Evolutionary conservation across 2,113 vertebrate species (phyloP), one percentile per base, ranked within the genome.

Genomic region (Tyrannus savana): DNA sequence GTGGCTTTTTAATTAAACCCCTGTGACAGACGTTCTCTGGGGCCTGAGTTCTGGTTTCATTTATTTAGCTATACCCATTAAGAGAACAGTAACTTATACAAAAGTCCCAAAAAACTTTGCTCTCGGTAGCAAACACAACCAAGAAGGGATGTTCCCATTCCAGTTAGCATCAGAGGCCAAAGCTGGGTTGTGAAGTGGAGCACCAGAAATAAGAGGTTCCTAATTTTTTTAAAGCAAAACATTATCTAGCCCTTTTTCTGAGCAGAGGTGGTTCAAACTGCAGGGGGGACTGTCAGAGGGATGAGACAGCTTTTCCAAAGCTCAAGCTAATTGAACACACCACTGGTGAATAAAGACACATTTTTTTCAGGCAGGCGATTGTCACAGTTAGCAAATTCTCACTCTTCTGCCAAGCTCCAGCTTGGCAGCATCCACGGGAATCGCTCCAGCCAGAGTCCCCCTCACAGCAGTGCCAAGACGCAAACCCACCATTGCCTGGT

Each of bases 391-490:
- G 83, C 85, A 84, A 83, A 84, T 92, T 62, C 84, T 84, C 63
- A 3, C 91, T 91, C 84, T 31, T 74, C 52, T 92, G 95, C 92
- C 95, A 94, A 82, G 88, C 85, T 92, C 92, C 83, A 39, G 78
- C 67, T 88, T 91, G 96, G 92, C 96, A 92, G 68, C 6, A 0
- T 21, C 44, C 22, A 6, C 7, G 1, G 90, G 85, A 66, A 47
- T 6, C 0, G 3, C 63, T 91, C 75, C 92, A 91, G 85, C 19
- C 68, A 69, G 39, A 58, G 80, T 74, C 39, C 67, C 59, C 64
- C 12, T 39, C 0, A 2, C 90, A 58, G 86, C 53, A 28, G 84
- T 21, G 91, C 89, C 86, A 81, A 23, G 88, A 46, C 5, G 14
- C 62, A 52, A 64, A 39, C 15, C 47, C 4, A 6, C 33, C 2